Percentiles rank a stretch among this genome's conserved stretches.
Evolutionary conservation across 2,797 vertebrate species (phyloP).

Genomic region (Notolabrus celidotus): DNA sequence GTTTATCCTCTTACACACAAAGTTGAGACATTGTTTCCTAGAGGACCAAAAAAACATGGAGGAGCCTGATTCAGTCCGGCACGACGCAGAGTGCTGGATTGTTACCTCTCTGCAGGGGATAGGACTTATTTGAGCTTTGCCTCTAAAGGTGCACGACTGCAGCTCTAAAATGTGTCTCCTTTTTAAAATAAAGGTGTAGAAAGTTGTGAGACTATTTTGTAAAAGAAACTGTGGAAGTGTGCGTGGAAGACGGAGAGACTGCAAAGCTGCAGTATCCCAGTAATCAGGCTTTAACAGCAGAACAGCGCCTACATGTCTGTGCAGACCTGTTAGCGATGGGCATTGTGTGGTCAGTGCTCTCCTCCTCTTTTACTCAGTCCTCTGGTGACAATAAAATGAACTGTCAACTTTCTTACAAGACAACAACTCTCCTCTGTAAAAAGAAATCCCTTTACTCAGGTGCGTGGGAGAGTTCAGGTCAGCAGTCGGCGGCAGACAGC

Average conservation of each 20-base stretch:
- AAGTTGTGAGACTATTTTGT: neutral
- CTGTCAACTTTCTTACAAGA: conserved; percentile 5
- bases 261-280: neutral
- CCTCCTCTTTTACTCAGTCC: conserved; percentile 6
- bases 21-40: no score
- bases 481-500: conserved; percentile 34
- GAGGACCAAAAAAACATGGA: no score
- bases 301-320: conserved; percentile 7
- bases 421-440: conserved; percentile 16
- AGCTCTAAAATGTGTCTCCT: neutral
- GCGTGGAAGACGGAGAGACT: conserved; percentile 7
- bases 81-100: no score
- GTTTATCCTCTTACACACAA: no score
- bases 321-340: conserved; percentile 5
- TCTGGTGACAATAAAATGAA: conserved; percentile 50
- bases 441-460: conserved; percentile 19
- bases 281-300: conserved; percentile 16
- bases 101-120: no score
- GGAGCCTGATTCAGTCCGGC: no score
- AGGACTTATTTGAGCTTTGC: no score
- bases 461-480: conserved; percentile 37
- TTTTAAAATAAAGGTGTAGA: conserved; percentile 8
- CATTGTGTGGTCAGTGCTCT: conserved; percentile 22
- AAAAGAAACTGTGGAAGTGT: neutral
- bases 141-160: neutral